Evolutionary conservation across 23 tunicate species (phyloP).

Genomic region (Halocynthia aurantium): DNA sequence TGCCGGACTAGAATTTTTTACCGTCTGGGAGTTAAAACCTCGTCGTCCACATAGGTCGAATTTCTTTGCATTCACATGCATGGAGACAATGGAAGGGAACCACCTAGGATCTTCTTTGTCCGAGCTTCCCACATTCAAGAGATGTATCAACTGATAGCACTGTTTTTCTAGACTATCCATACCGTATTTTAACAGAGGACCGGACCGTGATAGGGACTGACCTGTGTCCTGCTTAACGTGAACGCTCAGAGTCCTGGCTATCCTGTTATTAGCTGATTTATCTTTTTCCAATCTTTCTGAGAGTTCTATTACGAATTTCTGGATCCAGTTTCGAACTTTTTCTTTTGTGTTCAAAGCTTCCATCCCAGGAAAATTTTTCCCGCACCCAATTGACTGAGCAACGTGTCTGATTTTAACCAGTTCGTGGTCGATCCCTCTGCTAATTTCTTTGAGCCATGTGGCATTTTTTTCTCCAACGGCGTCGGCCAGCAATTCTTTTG

Average conservation of each 20-base stretch:
- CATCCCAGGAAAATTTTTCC: slow-evolving; percentile 64
- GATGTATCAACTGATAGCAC: slow-evolving; percentile 13
- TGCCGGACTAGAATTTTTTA: too few species aligned
- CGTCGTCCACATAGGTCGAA: background rate
- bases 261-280: slow-evolving; percentile 54
- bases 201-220: slow-evolving; percentile 47
- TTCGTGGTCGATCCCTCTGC: slow-evolving; percentile 79
- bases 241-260: slow-evolving; percentile 45
- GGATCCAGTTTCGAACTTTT: slow-evolving; percentile 72
- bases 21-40: background rate
- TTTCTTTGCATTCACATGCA: slow-evolving; percentile 23
- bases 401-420: slow-evolving; percentile 70
- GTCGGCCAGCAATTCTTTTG: slow-evolving; percentile 16
- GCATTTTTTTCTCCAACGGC: slow-evolving; percentile 51
- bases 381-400: slow-evolving; percentile 76
- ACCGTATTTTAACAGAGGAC: slow-evolving; percentile 48
- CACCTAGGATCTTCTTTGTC: background rate
- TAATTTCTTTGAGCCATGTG: slow-evolving; percentile 56
- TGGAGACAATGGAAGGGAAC: slow-evolving; percentile 6
- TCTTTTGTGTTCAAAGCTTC: slow-evolving; percentile 55
- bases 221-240: slow-evolving; percentile 27
- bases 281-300: slow-evolving; percentile 62
- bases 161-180: slow-evolving; percentile 20
- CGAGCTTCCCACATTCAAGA: slow-evolving; percentile 1
- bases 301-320: slow-evolving; percentile 44